Evolutionary conservation across 2,113 vertebrate species (phyloP).

Genomic region (Papio anubis): DNA sequence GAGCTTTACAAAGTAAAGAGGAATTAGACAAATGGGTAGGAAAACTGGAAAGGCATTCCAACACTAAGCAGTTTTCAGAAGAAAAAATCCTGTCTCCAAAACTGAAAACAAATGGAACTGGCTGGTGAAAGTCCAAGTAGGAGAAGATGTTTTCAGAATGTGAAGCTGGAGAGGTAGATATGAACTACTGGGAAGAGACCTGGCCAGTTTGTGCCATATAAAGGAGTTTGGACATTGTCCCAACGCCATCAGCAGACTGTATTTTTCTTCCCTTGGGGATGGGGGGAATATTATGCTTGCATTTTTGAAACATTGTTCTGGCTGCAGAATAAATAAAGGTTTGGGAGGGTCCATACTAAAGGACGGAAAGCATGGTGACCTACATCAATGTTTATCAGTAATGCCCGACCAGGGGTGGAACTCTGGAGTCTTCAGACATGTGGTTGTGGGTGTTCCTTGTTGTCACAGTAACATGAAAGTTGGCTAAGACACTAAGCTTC

Average conservation of each 20-base stretch:
- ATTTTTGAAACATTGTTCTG: not conserved
- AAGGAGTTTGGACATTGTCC: not conserved
- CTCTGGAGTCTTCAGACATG: not conserved
- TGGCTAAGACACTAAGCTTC: not conserved
- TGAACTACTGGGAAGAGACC: too few relatives aligned
- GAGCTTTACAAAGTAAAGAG: not conserved
- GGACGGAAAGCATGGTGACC: not conserved
- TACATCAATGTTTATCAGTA: not conserved
- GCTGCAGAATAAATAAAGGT: not conserved
- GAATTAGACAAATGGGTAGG: not conserved
- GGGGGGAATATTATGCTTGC: not conserved
- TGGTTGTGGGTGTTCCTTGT: not conserved
- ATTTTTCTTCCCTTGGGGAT: not conserved
- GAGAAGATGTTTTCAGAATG: too few relatives aligned
- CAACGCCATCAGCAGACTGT: not conserved
- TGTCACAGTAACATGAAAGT: not conserved
- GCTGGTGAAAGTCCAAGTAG: not conserved
- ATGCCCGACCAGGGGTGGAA: not conserved
- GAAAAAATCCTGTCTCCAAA: not conserved
- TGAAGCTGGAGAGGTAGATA: not conserved
- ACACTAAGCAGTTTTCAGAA: not conserved
- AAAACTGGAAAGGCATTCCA: not conserved
- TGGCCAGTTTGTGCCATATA: fast-evolving
- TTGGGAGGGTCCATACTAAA: not conserved
- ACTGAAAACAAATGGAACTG: not conserved